Evolutionary conservation across 2,113 vertebrate species (phyloP).

Genomic region (Cisticola juncidis): DNA sequence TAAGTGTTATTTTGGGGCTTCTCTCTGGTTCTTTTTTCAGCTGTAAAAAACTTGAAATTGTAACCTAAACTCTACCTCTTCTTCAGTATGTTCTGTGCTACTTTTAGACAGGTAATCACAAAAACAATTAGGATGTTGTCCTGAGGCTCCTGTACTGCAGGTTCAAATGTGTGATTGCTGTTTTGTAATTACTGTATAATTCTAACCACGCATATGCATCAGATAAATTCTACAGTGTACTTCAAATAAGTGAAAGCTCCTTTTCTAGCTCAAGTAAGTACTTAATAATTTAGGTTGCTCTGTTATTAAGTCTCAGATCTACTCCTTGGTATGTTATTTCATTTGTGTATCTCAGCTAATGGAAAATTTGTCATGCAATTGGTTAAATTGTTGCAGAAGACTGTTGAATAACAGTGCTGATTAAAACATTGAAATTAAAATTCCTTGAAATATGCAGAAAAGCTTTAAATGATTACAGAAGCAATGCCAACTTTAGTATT

Average conservation of each 20-base stretch:
- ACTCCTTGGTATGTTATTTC: not conserved
- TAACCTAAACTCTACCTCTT: slow-evolving; percentile 51
- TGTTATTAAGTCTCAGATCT: not conserved
- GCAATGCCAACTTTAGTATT: slow-evolving; percentile 71
- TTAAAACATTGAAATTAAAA: slow-evolving; percentile 53
- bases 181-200: slow-evolving; percentile 66
- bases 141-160: slow-evolving; percentile 60
- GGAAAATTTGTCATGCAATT: not conserved
- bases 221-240: slow-evolving; percentile 34
- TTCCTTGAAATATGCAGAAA: slow-evolving; percentile 69
- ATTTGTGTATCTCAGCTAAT: not conserved
- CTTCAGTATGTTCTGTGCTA: slow-evolving; percentile 43
- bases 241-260: slow-evolving; percentile 65
- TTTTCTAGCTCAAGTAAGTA: slow-evolving; percentile 58
- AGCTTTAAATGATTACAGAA: slow-evolving; percentile 58
- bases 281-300: slow-evolving; percentile 34
- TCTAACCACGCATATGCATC: slow-evolving; percentile 39
- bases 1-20: not conserved
- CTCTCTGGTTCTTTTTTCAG: not conserved
- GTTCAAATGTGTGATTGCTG: slow-evolving; percentile 72
- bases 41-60: slow-evolving; percentile 12
- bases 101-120: slow-evolving; percentile 62
- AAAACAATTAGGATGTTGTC: slow-evolving; percentile 75
- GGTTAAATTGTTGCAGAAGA: slow-evolving; percentile 44
- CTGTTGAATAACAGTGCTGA: slow-evolving; percentile 22